Evolutionary conservation across 2,797 vertebrate species (phyloP).

Genomic region (Passerculus sandwichensis): DNA sequence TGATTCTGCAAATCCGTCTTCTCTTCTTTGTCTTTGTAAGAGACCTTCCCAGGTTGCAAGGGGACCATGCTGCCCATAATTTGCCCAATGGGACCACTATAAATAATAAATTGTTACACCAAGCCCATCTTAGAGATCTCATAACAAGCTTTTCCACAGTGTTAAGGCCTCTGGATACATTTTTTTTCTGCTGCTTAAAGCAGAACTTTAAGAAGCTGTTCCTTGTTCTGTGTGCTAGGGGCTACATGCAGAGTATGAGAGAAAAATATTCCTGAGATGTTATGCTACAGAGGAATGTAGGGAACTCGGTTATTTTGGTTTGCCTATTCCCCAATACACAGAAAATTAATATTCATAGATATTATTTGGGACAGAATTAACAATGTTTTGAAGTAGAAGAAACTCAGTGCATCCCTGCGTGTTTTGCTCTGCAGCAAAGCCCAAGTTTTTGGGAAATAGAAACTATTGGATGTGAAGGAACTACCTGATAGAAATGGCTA

Average conservation of each 20-base stretch:
- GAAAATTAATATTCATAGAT: not conserved
- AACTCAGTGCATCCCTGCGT: not conserved
- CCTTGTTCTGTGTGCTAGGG: not conserved
- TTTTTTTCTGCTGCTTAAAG: not conserved
- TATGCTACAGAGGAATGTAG: not conserved
- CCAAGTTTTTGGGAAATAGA: not conserved
- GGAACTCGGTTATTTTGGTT: not conserved
- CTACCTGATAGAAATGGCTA: not conserved
- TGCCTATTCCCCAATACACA: not conserved
- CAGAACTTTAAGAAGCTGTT: not conserved
- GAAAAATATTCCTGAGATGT: not conserved
- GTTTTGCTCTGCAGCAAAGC: not conserved
- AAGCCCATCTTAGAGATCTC: not conserved
- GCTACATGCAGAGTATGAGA: rapidly evolving
- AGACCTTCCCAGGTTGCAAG: not conserved
- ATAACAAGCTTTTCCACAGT: not conserved
- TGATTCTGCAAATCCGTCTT: not conserved
- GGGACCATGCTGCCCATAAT: not conserved
- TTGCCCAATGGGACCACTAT: not conserved
- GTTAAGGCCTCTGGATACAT: not conserved
- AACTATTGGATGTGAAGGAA: not conserved
- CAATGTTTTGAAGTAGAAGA: not conserved
- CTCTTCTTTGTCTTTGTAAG: not conserved
- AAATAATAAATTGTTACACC: not conserved
- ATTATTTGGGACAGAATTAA: not conserved